Conservation (phyloP, 64 coral and sea anemone genomes). For the Catalaphyllia jardinei region DNA sequence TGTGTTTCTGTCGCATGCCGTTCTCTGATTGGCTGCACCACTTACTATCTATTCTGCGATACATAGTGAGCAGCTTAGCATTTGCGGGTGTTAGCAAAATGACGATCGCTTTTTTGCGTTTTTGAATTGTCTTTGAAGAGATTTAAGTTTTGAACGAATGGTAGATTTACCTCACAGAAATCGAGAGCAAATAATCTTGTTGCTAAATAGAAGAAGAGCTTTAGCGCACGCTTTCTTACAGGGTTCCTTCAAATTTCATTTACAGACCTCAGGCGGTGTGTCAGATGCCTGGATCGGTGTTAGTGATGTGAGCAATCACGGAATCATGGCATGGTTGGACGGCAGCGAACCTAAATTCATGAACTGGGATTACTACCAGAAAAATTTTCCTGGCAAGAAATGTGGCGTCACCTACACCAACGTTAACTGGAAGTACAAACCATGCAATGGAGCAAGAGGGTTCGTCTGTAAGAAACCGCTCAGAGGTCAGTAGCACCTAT, state of each 20-base stretch:
- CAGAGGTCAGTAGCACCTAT: conserved; percentile 42
- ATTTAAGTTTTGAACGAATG: too few species aligned
- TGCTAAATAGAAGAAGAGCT: too few species aligned
- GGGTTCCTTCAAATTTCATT: background rate
- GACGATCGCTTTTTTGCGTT: too few species aligned
- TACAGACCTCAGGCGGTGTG: conserved; percentile 4
- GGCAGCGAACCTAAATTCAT: conserved; percentile 61
- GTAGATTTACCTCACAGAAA: too few species aligned
- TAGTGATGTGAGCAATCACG: conserved; percentile 61
- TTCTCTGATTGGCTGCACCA: too few species aligned
- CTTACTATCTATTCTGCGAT: too few species aligned
- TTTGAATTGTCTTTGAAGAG: too few species aligned
- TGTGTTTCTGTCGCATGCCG: too few species aligned
- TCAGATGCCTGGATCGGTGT: conserved; percentile 83
- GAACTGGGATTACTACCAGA: conserved; percentile 78
- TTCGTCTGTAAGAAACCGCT: conserved; percentile 81
- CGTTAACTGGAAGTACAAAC: conserved; percentile 73
- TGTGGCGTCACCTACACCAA: conserved; percentile 52
- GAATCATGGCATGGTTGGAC: conserved; percentile 72
- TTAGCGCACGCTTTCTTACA: too few species aligned
- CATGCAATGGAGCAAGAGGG: conserved; percentile 57
- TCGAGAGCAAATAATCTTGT: too few species aligned
- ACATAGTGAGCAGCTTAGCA: too few species aligned
- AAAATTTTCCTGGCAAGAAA: conserved; percentile 57
- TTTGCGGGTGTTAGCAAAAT: too few species aligned